Evolutionary conservation across 2,888 invertebrate genomes (phyloP), one percentile per base, ranked within the genome.

Genomic region (Hyposoter didymator): DNA sequence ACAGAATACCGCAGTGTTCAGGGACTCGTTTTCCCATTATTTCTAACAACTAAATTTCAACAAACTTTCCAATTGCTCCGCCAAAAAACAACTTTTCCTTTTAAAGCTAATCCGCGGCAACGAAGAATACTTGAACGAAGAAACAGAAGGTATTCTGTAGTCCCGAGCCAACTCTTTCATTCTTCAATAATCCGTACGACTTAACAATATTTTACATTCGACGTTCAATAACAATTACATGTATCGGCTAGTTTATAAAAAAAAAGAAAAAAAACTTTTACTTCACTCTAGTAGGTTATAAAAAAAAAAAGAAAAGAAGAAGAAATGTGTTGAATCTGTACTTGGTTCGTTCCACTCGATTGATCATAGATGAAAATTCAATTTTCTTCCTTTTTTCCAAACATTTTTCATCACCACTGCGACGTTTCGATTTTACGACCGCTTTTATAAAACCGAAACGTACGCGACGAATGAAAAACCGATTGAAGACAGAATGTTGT

Each of bases 361-460:
- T 17, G n/a, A 22, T 32, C 43, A 17, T 52, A 19, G 55, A 62
- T 47, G 22, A 55, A 45, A 43, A 47, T 69, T 35, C 5, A 64
- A 59, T 22, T 35, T 12, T 52, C 12, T 49, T 52, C 66, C 7
- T 43, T 67, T 49, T 55, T 55, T 43, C 43, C 8, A 12, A 39
- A 39, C 62, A 47, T 19, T 62, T 12, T 55, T 35, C 22, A 32
- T 75, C 66, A 76, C 35, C 55, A 39, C 52, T 83, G 70, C 49
- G 86, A 89, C 88, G 87, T 88, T 72, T 87, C 89, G 87, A 88
- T 89, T 90, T 91, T 89, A 91, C 87, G 87, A 91, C 90, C 91
- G 90, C 91, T 90, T 82, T n/a, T 72, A 87, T 91, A 90, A 91
- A 91, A 91, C 87, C 76, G 85, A 89, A 89, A 88, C 89, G 88